Percentiles rank a stretch among this genome's conserved stretches.
Conservation (phyloP, 2,888 invertebrate genomes). For the Rotaria sp. region DNA sequence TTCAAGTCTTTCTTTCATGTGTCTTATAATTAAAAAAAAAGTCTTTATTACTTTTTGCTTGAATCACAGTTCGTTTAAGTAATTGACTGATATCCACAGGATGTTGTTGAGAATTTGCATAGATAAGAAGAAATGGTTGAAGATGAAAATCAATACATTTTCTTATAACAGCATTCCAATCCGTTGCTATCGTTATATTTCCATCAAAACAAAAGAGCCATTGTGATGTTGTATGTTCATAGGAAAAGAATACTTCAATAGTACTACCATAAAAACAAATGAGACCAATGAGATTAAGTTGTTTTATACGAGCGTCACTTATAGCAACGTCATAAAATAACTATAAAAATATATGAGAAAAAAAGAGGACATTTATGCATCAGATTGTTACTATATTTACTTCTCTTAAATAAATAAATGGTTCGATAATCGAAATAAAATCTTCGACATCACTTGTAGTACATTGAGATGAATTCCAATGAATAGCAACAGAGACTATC, state of each 20-base stretch:
- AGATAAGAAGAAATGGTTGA: constrained; percentile 17
- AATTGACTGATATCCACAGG: constrained; percentile 14
- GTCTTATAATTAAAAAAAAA: not conserved
- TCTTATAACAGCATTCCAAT: constrained; percentile 17
- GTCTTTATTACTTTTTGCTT: not conserved
- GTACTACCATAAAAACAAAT: constrained; percentile 11
- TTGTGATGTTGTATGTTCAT: not conserved
- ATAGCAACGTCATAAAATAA: not conserved
- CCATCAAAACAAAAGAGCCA: constrained; percentile 5
- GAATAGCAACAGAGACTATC: not conserved
- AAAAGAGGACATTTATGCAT: not conserved
- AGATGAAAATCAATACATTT: constrained; percentile 25
- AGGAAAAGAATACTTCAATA: constrained; percentile 24
- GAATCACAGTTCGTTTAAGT: not conserved
- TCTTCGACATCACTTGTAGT: not conserved
- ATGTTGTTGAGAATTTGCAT: not conserved
- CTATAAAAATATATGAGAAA: not conserved
- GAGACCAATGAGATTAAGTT: not conserved
- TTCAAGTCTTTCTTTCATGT: not conserved
- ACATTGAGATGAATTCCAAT: constrained; percentile 2
- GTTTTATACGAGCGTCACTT: not conserved
- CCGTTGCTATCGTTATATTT: not conserved
- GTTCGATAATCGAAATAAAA: not conserved
- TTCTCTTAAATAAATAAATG: not conserved
- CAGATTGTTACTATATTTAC: not conserved